These are phyloP conservation scores for Sarcophilus harrisii DNA, from an alignment of 2,797 vertebrate genomes.

Conservation along the genomic window DNA sequence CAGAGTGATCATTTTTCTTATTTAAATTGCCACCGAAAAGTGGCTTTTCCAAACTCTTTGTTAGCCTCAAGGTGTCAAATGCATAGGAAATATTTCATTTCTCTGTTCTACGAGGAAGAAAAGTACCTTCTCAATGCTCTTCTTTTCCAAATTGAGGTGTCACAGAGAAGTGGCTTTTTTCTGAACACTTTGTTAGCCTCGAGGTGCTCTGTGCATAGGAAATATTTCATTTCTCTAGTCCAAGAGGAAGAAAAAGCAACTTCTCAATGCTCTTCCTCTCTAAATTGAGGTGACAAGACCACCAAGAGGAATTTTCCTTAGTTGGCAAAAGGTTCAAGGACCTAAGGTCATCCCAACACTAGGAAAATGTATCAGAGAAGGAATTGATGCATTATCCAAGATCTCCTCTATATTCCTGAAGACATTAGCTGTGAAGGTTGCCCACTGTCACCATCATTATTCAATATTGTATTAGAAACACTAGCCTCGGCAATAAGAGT, in stretches of 20 bases:
- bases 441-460: too few relatives aligned
- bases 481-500: too few relatives aligned
- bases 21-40: neutral
- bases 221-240: neutral
- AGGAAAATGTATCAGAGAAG: neutral
- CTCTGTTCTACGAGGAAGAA: neutral
- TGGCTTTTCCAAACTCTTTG: neutral
- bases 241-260: neutral
- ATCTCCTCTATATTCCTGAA: neutral
- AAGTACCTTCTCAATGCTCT: neutral
- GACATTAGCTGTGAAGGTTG: neutral
- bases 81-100: neutral
- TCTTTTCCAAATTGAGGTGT: neutral
- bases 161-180: neutral
- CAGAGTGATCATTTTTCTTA: neutral
- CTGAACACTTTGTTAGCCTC: neutral
- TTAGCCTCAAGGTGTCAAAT: neutral
- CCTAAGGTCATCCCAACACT: neutral
- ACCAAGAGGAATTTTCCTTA: neutral
- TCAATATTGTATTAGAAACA: too few relatives aligned
- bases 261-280: neutral
- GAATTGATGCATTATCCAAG: neutral
- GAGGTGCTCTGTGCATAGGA: neutral
- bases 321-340: neutral
- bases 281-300: neutral